These are phyloP conservation scores for Daboia siamensis DNA, from an alignment of 2,113 vertebrate species.

Conservation along the genomic window DNA sequence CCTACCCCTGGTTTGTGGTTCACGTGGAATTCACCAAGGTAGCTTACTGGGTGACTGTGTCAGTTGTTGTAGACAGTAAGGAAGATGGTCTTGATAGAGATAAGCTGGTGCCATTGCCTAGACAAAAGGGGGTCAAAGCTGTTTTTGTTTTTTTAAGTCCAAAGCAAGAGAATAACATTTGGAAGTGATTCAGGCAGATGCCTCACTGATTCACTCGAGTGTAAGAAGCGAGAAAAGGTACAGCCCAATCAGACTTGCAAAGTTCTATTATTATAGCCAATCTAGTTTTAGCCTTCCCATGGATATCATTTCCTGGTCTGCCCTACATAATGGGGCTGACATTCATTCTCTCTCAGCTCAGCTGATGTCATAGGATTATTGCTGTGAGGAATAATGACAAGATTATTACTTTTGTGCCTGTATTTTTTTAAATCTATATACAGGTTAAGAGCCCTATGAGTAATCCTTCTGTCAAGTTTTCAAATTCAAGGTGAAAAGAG, in stretches of 20 bases:
- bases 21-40: neutral
- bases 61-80: neutral
- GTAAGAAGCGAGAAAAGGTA: neutral
- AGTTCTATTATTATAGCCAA: neutral
- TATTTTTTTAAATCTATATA: neutral
- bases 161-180: neutral
- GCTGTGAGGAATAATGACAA: neutral
- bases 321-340: neutral
- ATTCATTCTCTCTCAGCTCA: neutral
- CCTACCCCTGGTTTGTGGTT: neutral
- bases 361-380: neutral
- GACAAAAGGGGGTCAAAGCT: neutral
- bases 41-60: neutral
- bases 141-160: neutral
- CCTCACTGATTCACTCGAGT: neutral
- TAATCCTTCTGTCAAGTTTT: neutral
- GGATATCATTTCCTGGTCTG: neutral
- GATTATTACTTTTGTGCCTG: neutral
- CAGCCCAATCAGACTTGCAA: neutral
- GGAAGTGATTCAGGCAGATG: neutral
- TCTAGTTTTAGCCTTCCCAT: neutral
- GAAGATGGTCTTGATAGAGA: neutral
- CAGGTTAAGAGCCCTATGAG: neutral
- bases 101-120: neutral
- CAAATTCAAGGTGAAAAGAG: neutral